Percentiles rank a stretch among this genome's conserved stretches.
Evolutionary conservation across 2,797 vertebrate genomes (phyloP).

Genomic region (Oryzias dopingdopingensis): DNA sequence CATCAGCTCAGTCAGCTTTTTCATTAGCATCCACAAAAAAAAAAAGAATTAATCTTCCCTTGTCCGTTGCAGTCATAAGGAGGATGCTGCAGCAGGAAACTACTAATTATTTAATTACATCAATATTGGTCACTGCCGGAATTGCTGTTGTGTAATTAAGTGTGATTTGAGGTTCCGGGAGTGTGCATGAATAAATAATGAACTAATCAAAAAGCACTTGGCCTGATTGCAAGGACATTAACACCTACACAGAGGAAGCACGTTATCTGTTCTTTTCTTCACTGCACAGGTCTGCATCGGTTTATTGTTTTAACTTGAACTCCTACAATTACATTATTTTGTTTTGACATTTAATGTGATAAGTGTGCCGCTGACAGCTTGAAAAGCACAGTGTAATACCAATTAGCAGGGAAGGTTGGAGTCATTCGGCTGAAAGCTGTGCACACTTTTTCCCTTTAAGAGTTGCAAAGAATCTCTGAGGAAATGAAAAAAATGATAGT

Average conservation of each 20-base stretch:
- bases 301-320: constrained; percentile 39
- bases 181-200: constrained; percentile 78
- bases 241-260: constrained; percentile 48
- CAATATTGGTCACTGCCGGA: constrained; percentile 74
- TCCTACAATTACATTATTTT: constrained; percentile 28
- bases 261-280: constrained; percentile 46
- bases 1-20: constrained; percentile 32
- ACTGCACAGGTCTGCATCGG: constrained; percentile 42
- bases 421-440: constrained; percentile 11
- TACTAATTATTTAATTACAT: constrained; percentile 77
- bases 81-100: constrained; percentile 48
- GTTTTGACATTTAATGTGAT: constrained; percentile 16
- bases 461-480: constrained; percentile 43
- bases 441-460: constrained; percentile 36
- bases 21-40: constrained; percentile 45
- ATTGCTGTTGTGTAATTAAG: constrained; percentile 73
- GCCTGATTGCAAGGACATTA: constrained; percentile 66
- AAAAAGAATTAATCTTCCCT: constrained; percentile 20
- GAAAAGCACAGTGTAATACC: constrained; percentile 12
- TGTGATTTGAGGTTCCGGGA: constrained; percentile 71
- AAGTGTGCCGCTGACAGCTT: constrained; percentile 8
- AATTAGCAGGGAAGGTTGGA: constrained; percentile 19
- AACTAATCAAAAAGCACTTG: constrained; percentile 76
- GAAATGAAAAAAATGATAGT: constrained; percentile 52
- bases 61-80: constrained; percentile 32